Evolutionary conservation across 2,797 vertebrate genomes (phyloP).

Genomic region (Chrysocyon brachyurus): DNA sequence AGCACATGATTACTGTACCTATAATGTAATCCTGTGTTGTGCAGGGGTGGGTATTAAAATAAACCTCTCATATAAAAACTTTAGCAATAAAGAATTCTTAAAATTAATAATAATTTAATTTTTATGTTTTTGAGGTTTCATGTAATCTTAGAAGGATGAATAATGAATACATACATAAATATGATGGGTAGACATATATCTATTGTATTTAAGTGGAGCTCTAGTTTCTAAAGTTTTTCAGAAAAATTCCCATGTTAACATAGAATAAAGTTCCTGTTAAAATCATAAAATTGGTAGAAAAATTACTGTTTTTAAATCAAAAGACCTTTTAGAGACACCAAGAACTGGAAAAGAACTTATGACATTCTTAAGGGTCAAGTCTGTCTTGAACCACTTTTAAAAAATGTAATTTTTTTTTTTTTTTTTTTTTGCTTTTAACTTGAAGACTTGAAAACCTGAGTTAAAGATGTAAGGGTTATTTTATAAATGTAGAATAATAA

Average conservation of each 20-base stretch:
- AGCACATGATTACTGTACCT: background rate
- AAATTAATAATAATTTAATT: background rate
- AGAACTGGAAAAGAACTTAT: conserved; percentile 45
- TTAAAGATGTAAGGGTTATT: conserved; percentile 56
- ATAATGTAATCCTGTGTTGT: background rate
- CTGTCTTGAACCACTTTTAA: conserved; percentile 26
- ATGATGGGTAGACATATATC: background rate
- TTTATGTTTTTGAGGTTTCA: background rate
- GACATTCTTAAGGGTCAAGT: conserved; percentile 51
- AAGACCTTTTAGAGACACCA: conserved; percentile 37
- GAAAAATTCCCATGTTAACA: background rate
- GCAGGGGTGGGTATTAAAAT: background rate
- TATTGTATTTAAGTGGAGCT: background rate
- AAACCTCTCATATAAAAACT: background rate
- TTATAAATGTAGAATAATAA: conserved; percentile 65
- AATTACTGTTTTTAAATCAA: conserved; percentile 40
- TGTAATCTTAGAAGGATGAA: background rate
- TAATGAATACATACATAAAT: background rate
- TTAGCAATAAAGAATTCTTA: background rate
- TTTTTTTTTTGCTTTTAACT: conserved; percentile 2
- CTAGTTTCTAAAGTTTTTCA: background rate
- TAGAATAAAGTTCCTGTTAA: conserved; percentile 37
- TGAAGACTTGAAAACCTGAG: background rate
- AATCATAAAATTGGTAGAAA: conserved; percentile 5
- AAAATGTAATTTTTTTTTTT: conserved; percentile 27